phyloP scores from a whole-genome alignment of 2,797 vertebrate genomes.

The Helarctos malayanus region DNA sequence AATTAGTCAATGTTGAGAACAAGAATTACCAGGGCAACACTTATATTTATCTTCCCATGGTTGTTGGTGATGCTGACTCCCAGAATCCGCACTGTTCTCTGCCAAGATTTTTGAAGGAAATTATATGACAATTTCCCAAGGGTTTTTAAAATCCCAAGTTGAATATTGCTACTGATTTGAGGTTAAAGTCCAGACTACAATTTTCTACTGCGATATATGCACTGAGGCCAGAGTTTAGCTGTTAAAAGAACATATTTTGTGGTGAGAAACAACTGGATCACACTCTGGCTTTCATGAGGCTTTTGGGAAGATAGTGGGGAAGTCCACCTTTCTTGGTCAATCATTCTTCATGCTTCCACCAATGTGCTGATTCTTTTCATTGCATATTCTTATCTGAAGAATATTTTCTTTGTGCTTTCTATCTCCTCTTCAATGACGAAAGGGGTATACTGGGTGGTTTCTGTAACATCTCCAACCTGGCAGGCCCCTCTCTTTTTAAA shows the following conservation, averaged over 20 bases:
- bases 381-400: neutral
- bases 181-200: neutral
- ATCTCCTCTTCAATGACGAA: neutral
- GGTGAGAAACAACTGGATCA: neutral
- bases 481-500: neutral
- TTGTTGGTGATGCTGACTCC: neutral
- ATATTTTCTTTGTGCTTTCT: neutral
- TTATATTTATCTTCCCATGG: neutral
- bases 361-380: neutral
- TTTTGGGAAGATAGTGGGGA: neutral
- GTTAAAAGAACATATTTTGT: neutral
- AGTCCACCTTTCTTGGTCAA: neutral
- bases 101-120: neutral
- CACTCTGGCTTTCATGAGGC: neutral
- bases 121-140: neutral
- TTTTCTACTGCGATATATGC: neutral
- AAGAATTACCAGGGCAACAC: neutral
- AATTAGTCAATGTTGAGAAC: constrained; percentile 27
- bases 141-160: neutral
- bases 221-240: neutral
- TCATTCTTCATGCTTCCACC: neutral
- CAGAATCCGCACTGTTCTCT: neutral
- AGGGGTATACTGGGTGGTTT: neutral
- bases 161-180: neutral
- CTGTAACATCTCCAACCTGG: neutral